These are phyloP conservation scores for Phaonia tiefii DNA, from an alignment of 2,888 invertebrate species.

Conservation along the genomic window DNA sequence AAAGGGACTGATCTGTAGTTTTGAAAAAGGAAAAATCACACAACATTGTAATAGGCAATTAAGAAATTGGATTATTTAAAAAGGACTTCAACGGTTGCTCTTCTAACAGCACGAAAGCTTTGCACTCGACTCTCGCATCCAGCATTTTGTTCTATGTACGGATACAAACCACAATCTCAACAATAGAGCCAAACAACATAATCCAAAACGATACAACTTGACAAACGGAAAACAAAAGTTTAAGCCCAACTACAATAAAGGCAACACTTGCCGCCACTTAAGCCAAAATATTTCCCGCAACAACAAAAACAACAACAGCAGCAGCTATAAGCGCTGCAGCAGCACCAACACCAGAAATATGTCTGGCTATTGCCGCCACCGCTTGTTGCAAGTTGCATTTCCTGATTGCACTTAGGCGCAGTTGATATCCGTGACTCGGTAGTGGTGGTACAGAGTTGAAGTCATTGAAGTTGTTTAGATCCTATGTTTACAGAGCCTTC, in stretches of 20 bases:
- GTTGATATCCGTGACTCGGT: constrained; percentile 11
- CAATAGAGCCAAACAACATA: constrained; percentile 44
- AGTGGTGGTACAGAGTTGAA: too few relatives aligned
- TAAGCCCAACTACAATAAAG: constrained; percentile 53
- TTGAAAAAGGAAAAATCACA: too few relatives aligned
- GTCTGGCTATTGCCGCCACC: constrained; percentile 57
- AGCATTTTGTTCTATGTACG: not conserved
- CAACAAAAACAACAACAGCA: constrained; percentile 5
- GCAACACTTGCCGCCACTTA: constrained; percentile 64
- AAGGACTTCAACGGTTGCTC: too few relatives aligned
- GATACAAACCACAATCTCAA: constrained; percentile 27
- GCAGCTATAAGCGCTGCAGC: constrained; percentile 3
- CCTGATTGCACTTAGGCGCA: constrained; percentile 54
- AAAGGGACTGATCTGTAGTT: too few relatives aligned
- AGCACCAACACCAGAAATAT: constrained; percentile 29
- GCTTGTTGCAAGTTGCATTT: constrained; percentile 62
- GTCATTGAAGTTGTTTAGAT: too few relatives aligned
- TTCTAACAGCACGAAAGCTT: too few relatives aligned
- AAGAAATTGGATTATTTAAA: too few relatives aligned
- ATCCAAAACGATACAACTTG: constrained; percentile 43
- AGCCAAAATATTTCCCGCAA: constrained; percentile 26
- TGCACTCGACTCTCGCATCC: constrained; percentile 1
- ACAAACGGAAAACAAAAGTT: constrained; percentile 37
- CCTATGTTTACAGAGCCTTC: too few relatives aligned
- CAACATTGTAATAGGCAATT: too few relatives aligned